phyloP scores from a whole-genome alignment of 1,140 invertebrate species.

The Matsumurasca onukii region DNA sequence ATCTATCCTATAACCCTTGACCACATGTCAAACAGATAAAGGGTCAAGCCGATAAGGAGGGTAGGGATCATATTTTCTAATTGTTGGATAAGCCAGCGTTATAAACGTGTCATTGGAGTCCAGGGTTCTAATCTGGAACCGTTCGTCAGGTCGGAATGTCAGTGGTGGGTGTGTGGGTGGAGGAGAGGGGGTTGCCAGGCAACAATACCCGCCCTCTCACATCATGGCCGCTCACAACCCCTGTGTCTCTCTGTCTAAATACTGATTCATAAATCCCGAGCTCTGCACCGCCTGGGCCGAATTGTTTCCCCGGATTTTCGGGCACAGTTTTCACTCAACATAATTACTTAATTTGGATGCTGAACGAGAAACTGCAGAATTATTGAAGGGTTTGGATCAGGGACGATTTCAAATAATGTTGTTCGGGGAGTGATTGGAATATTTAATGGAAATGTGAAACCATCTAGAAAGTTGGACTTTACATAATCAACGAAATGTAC shows the following conservation, averaged over 20 bases:
- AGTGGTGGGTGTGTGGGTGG: background rate
- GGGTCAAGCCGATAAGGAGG: too few relatives aligned
- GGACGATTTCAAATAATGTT: too few relatives aligned
- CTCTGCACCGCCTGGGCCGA: background rate
- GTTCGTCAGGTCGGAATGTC: background rate
- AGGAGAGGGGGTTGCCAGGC: slow-evolving; percentile 18
- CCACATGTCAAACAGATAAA: too few relatives aligned
- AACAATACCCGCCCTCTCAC: background rate
- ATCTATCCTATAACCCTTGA: too few relatives aligned
- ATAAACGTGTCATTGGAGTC: background rate
- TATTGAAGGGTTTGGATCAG: too few relatives aligned
- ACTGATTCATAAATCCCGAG: slow-evolving; percentile 19
- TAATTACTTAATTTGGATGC: background rate
- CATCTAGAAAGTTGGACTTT: too few relatives aligned
- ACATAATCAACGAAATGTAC: too few relatives aligned
- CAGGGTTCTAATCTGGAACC: background rate
- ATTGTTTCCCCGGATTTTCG: slow-evolving; percentile 19
- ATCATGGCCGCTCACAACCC: background rate
- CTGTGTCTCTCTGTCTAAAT: slow-evolving; percentile 2
- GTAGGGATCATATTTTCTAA: too few relatives aligned
- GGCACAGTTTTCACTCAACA: slow-evolving; percentile 2
- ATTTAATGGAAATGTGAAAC: too few relatives aligned
- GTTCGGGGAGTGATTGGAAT: too few relatives aligned
- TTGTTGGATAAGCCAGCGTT: too few relatives aligned
- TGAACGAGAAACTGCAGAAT: too few relatives aligned